These are phyloP conservation scores for Lepidochrysops patricia DNA, from an alignment of 2,888 invertebrate species.

Conservation along the genomic window DNA sequence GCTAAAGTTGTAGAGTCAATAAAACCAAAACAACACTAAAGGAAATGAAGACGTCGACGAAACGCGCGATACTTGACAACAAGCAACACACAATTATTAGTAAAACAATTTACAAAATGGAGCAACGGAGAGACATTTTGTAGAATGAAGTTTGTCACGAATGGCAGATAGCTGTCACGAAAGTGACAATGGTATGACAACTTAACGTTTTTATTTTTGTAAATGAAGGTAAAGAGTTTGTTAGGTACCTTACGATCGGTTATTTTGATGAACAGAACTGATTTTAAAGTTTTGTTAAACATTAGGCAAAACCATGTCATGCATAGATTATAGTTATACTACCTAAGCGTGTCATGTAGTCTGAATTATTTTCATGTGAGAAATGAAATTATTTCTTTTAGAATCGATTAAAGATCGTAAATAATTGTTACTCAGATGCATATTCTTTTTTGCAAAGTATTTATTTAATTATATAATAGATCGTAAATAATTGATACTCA, in stretches of 20 bases:
- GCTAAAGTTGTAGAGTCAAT: background rate
- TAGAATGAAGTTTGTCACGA: constrained; percentile 38
- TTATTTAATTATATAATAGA: too few species aligned
- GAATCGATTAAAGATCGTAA: too few species aligned
- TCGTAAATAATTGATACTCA: too few species aligned
- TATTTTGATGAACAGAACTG: background rate
- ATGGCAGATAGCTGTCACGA: background rate
- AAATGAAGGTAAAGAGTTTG: background rate
- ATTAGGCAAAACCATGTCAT: too few species aligned
- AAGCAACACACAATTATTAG: constrained; percentile 23
- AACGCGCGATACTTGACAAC: constrained; percentile 28
- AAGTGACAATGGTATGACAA: background rate
- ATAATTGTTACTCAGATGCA: too few species aligned
- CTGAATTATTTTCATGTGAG: too few species aligned
- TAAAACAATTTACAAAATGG: constrained; percentile 38
- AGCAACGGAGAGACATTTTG: constrained; percentile 26
- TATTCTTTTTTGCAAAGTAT: too few species aligned
- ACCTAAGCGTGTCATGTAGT: too few species aligned
- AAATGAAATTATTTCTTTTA: too few species aligned
- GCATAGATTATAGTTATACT: too few species aligned
- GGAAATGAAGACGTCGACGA: constrained; percentile 41
- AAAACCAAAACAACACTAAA: constrained; percentile 37
- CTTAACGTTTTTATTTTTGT: background rate
- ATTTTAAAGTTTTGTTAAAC: background rate
- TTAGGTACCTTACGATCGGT: background rate